A percentile compares a stretch with the other conserved stretches of the same genome.
Evolutionary conservation across 53 echinoderm and acorn worm genomes (phyloP).

Genomic region (Henricia sp.): DNA sequence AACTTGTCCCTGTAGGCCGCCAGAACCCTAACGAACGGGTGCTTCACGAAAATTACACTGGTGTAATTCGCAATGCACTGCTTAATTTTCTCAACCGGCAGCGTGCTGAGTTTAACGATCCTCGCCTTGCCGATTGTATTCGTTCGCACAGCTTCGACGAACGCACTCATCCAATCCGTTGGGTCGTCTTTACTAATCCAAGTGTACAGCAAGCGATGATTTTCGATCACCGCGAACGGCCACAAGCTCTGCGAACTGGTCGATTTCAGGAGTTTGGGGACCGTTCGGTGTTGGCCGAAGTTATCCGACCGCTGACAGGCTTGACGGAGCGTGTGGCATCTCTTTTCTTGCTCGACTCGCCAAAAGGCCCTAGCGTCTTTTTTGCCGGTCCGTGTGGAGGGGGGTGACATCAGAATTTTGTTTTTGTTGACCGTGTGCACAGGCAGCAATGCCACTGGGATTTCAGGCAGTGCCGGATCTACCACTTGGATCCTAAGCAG

Average conservation of each 20-base stretch:
- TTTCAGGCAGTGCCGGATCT: no score
- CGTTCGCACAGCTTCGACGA: constrained; percentile 68
- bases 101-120: constrained; percentile 54
- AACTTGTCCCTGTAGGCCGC: constrained; percentile 75
- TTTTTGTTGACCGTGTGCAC: no score
- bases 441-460: no score
- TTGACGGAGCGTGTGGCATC: background rate
- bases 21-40: constrained; percentile 69
- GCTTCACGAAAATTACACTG: constrained; percentile 68
- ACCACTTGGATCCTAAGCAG: no score
- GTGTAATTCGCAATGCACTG: constrained; percentile 66
- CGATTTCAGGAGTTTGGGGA: constrained; percentile 21
- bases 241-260: constrained; percentile 57
- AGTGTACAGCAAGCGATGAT: constrained; percentile 59
- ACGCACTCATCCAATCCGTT: constrained; percentile 75
- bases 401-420: no score
- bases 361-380: no score
- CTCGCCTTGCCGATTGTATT: constrained; percentile 57
- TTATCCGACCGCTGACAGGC: background rate
- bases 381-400: no score
- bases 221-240: constrained; percentile 63
- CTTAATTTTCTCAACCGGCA: constrained; percentile 35
- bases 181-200: constrained; percentile 70
- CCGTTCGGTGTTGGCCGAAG: background rate
- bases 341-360: background rate